Conservation (phyloP, 2,888 invertebrate species). For the Euzophera pinguis region DNA sequence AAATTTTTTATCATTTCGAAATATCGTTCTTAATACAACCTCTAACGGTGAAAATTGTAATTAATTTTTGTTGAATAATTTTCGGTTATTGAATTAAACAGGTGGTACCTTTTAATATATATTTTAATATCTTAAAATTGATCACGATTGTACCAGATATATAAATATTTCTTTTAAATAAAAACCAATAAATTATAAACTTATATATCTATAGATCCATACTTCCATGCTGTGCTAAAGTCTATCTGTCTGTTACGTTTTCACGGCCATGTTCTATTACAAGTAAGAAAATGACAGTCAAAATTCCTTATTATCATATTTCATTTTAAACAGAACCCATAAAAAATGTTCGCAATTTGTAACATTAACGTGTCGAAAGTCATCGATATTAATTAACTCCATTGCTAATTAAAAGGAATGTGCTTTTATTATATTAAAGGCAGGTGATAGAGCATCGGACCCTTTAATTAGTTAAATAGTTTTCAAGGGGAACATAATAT, state of each 20-base stretch:
- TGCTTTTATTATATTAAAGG: slow-evolving; percentile 23
- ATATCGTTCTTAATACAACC: too few species aligned
- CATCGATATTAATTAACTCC: slow-evolving; percentile 12
- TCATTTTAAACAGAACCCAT: neutral
- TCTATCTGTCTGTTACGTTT: too few species aligned
- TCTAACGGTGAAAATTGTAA: too few species aligned
- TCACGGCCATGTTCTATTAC: too few species aligned
- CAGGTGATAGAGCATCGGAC: slow-evolving; percentile 22
- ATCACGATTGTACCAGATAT: too few species aligned
- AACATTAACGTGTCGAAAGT: neutral
- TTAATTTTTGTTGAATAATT: neutral
- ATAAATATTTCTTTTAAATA: too few species aligned
- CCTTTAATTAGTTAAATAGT: slow-evolving; percentile 24
- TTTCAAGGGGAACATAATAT: slow-evolving; percentile 17
- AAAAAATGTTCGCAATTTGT: neutral
- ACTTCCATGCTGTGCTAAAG: too few species aligned
- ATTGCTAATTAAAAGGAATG: slow-evolving; percentile 34
- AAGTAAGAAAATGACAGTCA: too few species aligned
- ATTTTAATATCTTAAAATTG: too few species aligned
- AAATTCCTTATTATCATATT: neutral
- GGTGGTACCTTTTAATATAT: neutral
- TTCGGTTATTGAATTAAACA: neutral
- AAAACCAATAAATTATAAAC: too few species aligned
- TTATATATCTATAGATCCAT: too few species aligned
- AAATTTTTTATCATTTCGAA: too few species aligned